Conservation (phyloP, 2,797 vertebrate genomes). For the Arctocebus calabarensis region DNA sequence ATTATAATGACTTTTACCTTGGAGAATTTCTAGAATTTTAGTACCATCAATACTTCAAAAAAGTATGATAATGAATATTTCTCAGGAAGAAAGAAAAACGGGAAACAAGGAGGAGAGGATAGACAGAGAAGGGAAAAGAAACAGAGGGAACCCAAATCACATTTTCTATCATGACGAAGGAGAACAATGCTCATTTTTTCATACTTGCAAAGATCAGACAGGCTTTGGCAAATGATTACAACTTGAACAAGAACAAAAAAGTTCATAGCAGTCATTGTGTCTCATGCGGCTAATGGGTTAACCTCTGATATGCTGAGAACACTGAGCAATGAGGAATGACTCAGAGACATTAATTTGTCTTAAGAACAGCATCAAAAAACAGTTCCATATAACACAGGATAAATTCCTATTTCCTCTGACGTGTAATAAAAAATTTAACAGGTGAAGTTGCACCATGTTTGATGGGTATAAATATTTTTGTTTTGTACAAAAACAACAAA, state of each 20-base stretch:
- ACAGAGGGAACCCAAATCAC: fast-evolving
- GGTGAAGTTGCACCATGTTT: neutral
- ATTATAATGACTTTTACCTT: neutral
- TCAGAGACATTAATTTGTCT: neutral
- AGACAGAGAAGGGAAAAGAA: neutral
- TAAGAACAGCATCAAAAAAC: neutral
- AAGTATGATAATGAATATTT: neutral
- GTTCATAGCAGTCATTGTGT: neutral
- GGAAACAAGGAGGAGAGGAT: neutral
- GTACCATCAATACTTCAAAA: neutral
- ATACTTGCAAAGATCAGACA: neutral
- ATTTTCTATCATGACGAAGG: neutral
- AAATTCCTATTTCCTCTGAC: neutral
- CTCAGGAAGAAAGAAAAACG: neutral
- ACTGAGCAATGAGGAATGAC: neutral
- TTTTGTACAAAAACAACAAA: neutral
- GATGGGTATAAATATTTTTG: neutral
- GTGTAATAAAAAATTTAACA: neutral
- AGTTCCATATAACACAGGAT: neutral
- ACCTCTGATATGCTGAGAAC: neutral
- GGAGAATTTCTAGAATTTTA: neutral
- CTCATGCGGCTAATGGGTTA: neutral
- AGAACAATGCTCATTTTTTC: neutral
- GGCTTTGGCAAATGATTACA: neutral
- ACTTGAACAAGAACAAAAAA: neutral